phyloP scores from a whole-genome alignment of 2,888 invertebrate species.

The Drosophila siamana region DNA sequence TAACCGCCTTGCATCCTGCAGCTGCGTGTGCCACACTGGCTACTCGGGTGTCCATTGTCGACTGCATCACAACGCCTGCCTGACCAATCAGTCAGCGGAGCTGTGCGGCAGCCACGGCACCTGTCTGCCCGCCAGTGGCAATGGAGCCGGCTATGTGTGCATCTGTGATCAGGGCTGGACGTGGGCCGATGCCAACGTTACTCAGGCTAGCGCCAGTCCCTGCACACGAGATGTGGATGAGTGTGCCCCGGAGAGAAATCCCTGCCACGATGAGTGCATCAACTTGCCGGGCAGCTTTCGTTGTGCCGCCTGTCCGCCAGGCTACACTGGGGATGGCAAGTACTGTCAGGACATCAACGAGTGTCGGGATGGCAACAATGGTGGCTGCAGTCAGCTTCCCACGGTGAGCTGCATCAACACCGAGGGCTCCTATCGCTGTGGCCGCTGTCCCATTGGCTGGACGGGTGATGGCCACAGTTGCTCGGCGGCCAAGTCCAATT shows the following conservation, averaged over 20 bases:
- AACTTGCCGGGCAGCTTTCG: conserved; percentile 95
- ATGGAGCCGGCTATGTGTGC: conserved; percentile 90
- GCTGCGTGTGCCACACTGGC: conserved; percentile 91
- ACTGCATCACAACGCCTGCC: conserved; percentile 90
- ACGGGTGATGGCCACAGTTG: conserved; percentile 93
- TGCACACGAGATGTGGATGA: conserved; percentile 96
- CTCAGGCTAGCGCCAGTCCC: conserved; percentile 87
- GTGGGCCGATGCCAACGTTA: conserved; percentile 86
- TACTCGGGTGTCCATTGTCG: conserved; percentile 95
- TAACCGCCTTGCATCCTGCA: conserved; percentile 71
- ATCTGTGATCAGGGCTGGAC: conserved; percentile 96
- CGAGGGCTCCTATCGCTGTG: conserved; percentile 94
- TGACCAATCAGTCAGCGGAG: conserved; percentile 88
- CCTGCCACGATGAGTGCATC: conserved; percentile 93
- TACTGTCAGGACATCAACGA: conserved; percentile 95
- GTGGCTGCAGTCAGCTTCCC: conserved; percentile 94
- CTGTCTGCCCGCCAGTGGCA: conserved; percentile 90
- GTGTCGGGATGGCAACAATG: conserved; percentile 91
- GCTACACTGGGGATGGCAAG: conserved; percentile 95
- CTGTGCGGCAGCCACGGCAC: conserved; percentile 96
- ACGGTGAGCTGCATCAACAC: conserved; percentile 95
- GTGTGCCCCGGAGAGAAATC: conserved; percentile 89
- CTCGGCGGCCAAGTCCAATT: conserved; percentile 67
- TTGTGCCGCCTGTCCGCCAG: conserved; percentile 94
- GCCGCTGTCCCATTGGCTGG: conserved; percentile 94